Conservation (phyloP, 2,797 vertebrate species). For the Tenualosa thibaudeaui region DNA sequence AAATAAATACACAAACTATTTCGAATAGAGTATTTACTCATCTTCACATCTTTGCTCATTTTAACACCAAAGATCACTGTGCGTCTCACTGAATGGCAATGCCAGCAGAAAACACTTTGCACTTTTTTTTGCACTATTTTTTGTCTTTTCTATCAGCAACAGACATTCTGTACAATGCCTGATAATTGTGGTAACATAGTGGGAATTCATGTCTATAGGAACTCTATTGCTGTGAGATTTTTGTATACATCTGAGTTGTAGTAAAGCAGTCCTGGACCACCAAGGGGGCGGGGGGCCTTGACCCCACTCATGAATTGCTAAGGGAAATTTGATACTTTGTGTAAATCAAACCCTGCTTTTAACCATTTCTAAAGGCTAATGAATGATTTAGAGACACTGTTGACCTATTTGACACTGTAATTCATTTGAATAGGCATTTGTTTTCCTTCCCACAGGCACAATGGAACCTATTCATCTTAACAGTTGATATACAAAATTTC, state of each 20-base stretch:
- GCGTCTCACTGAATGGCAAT: no score
- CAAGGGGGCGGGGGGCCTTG: not conserved
- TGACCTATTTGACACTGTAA: constrained; percentile 5
- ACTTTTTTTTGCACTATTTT: not conserved
- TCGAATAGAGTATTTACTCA: not conserved
- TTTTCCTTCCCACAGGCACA: constrained; percentile 5
- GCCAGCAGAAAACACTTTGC: not conserved
- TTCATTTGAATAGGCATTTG: constrained; percentile 35
- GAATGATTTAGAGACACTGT: constrained; percentile 11
- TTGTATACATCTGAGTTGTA: constrained; percentile 1
- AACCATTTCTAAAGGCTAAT: constrained; percentile 18
- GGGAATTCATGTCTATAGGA: not conserved
- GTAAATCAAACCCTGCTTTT: constrained; percentile 27
- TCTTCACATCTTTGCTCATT: no score
- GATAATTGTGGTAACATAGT: not conserved
- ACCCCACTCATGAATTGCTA: constrained; percentile 25
- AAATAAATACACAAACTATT: not conserved
- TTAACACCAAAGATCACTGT: no score
- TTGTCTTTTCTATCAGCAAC: not conserved
- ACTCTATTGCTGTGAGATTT: constrained; percentile 2
- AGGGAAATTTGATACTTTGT: constrained; percentile 31
- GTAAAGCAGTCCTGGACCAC: constrained; percentile 26
- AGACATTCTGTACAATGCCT: not conserved
- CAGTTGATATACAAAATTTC: constrained; percentile 14
- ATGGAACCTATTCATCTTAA: not conserved